These are phyloP conservation scores for Parasteatoda tepidariorum DNA, from an alignment of 1,140 invertebrate genomes.

Conservation along the genomic window DNA sequence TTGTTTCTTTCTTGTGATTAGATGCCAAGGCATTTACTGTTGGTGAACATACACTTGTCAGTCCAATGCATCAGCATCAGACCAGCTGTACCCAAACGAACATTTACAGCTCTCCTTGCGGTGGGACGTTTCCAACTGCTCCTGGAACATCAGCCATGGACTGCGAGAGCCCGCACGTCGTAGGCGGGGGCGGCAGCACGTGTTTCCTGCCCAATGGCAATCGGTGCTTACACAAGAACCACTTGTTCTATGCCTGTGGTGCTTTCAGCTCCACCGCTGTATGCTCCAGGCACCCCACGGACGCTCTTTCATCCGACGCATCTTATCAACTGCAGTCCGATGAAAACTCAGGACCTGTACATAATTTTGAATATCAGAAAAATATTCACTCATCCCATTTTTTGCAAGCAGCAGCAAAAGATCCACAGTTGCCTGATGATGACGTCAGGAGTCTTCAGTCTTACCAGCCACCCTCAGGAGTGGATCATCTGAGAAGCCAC, in stretches of 20 bases:
- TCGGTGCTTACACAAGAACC: constrained; percentile 53
- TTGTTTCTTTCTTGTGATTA: too few species aligned
- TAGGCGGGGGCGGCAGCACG: not conserved
- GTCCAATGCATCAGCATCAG: constrained; percentile 39
- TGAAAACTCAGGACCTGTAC: constrained; percentile 42
- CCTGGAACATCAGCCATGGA: constrained; percentile 66
- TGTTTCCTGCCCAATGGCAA: constrained; percentile 48
- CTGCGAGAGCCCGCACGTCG: constrained; percentile 67
- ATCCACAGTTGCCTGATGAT: not conserved
- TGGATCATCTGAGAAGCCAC: constrained; percentile 20
- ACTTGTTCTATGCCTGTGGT: constrained; percentile 39
- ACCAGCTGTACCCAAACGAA: constrained; percentile 47
- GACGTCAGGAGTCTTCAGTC: constrained; percentile 22
- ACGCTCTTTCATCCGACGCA: not conserved
- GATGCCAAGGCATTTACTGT: constrained; percentile 45
- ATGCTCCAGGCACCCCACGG: constrained; percentile 8
- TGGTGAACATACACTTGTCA: constrained; percentile 27
- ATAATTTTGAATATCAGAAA: constrained; percentile 36
- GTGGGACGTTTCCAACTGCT: not conserved
- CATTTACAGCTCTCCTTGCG: constrained; percentile 12
- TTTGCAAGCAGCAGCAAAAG: constrained; percentile 8
- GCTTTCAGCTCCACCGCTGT: constrained; percentile 39
- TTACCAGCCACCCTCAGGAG: not conserved
- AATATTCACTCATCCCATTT: constrained; percentile 33
- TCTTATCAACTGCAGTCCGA: constrained; percentile 12